These are phyloP conservation scores for Pherbina coryleti DNA, from an alignment of 2,888 invertebrate species.

Conservation along the genomic window DNA sequence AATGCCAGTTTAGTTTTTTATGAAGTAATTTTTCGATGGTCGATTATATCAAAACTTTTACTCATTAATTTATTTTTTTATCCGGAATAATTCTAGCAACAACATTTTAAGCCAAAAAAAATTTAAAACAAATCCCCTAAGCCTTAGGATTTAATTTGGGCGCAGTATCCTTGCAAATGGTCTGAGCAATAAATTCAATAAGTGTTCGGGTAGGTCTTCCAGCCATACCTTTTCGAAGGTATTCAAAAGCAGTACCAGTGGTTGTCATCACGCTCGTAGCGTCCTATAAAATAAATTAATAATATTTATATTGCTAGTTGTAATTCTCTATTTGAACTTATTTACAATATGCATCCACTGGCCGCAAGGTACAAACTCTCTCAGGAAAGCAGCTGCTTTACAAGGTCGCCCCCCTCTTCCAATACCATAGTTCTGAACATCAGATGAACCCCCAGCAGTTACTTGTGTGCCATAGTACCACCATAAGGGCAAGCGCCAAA, in stretches of 20 bases:
- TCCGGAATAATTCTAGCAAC: constrained; percentile 21
- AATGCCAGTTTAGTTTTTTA: too few relatives aligned
- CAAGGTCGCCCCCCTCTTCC: constrained; percentile 74
- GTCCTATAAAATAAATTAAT: constrained; percentile 65
- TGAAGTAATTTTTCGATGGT: background rate
- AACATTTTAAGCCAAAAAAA: background rate
- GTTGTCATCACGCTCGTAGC: constrained; percentile 82
- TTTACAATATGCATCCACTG: constrained; percentile 83
- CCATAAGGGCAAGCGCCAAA: constrained; percentile 89
- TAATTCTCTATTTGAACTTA: background rate
- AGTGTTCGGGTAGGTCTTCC: constrained; percentile 84
- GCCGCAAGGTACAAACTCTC: constrained; percentile 78
- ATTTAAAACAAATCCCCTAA: constrained; percentile 53
- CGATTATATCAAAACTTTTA: background rate
- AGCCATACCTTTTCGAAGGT: constrained; percentile 77
- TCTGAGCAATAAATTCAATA: constrained; percentile 78
- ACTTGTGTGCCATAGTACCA: constrained; percentile 77
- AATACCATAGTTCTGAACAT: constrained; percentile 71
- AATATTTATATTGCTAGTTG: background rate
- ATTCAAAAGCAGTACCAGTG: constrained; percentile 74
- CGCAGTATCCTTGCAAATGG: constrained; percentile 67
- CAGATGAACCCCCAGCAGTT: constrained; percentile 69
- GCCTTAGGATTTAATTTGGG: constrained; percentile 43
- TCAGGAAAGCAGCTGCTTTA: constrained; percentile 83
- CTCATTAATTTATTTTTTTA: background rate